Conservation (phyloP, 2,888 invertebrate genomes). For the Rhagophthalmus giganteus region DNA sequence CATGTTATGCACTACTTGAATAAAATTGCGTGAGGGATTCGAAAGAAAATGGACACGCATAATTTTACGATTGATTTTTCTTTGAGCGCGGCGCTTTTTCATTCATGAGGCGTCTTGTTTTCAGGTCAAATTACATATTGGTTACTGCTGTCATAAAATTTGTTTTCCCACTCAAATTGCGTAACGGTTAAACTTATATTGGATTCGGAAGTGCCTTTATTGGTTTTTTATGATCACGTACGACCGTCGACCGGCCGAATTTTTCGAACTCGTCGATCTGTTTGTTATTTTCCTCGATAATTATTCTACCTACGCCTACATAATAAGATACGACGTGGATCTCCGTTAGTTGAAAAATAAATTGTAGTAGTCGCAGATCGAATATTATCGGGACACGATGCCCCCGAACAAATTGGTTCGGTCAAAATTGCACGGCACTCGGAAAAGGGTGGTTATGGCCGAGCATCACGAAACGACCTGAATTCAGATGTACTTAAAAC, state of each 20-base stretch:
- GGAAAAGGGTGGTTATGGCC: constrained; percentile 17
- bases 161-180: constrained; percentile 29
- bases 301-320: no score
- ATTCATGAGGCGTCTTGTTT: constrained; percentile 25
- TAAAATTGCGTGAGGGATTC: constrained; percentile 9
- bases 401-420: no score
- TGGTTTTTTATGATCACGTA: constrained; percentile 28
- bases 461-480: constrained; percentile 22
- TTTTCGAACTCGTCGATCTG: no score
- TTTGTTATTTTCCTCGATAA: no score
- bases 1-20: neutral
- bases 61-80: constrained; percentile 26
- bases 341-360: no score
- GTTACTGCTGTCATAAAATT: constrained; percentile 30
- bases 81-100: constrained; percentile 13
- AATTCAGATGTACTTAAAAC: constrained; percentile 24
- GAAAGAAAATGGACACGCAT: constrained; percentile 14
- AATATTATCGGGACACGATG: no score
- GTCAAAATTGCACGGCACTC: constrained; percentile 19
- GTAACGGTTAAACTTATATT: constrained; percentile 29
- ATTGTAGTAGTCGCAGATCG: no score
- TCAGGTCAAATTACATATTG: constrained; percentile 30
- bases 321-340: no score
- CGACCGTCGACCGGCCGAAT: constrained; percentile 2
- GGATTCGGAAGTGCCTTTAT: constrained; percentile 27